Conservation (phyloP, 1,140 invertebrate species). For the Philopotamus ludificatus region DNA sequence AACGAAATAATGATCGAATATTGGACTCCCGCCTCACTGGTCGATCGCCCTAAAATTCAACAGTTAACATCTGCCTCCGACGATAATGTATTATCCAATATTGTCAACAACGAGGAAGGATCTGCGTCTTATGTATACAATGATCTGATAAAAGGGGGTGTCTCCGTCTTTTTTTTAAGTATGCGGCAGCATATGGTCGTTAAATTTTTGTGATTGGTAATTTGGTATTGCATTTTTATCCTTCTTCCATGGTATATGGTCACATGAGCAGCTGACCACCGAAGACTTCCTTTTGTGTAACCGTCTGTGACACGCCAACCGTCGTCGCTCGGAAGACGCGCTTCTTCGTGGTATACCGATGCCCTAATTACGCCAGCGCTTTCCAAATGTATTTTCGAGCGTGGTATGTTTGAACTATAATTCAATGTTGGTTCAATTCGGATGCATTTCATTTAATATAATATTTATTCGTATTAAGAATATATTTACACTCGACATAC, state of each 20-base stretch:
- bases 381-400: too few species aligned
- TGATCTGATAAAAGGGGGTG: background rate
- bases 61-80: constrained; percentile 12
- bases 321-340: background rate
- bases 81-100: constrained; percentile 10
- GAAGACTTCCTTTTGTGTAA: constrained; percentile 22
- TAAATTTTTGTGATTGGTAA: background rate
- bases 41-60: background rate
- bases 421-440: too few species aligned
- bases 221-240: too few species aligned
- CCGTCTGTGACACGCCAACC: constrained; percentile 17
- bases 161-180: background rate
- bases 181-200: background rate
- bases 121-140: background rate
- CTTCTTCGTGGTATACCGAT: constrained; percentile 18
- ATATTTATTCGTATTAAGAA: too few species aligned
- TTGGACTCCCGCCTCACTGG: background rate
- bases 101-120: background rate
- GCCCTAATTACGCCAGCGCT: too few species aligned
- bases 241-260: constrained; percentile 6
- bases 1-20: background rate
- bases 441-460: too few species aligned
- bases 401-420: too few species aligned
- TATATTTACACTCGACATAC: too few species aligned
- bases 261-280: constrained; percentile 6